phyloP scores from a whole-genome alignment of 2,888 invertebrate genomes.

The Hedychridium roseum region DNA sequence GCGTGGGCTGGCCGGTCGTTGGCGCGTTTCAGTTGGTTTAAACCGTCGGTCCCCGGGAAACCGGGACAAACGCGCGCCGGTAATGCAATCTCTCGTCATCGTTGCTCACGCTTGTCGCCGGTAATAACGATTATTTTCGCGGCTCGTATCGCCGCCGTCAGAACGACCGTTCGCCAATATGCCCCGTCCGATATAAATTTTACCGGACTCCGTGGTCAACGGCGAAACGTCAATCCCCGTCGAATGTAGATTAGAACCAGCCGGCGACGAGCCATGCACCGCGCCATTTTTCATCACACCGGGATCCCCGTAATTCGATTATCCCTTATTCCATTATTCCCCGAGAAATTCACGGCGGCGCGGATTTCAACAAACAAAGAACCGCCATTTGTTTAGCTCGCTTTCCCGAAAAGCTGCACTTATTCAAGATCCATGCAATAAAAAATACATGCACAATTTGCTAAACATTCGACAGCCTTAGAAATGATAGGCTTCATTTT shows the following conservation, averaged over 20 bases:
- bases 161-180: slow-evolving; percentile 9
- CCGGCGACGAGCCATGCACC: neutral
- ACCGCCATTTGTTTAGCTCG: no score
- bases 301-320: neutral
- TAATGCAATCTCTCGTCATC: slow-evolving; percentile 44
- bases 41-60: no score
- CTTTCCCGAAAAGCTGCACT: neutral
- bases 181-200: slow-evolving; percentile 31
- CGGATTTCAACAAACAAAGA: no score
- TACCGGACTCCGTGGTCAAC: slow-evolving; percentile 15
- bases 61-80: slow-evolving; percentile 13
- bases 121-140: slow-evolving; percentile 44
- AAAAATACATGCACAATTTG: no score
- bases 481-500: no score
- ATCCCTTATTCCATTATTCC: neutral
- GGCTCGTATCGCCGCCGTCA: slow-evolving; percentile 12
- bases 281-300: neutral
- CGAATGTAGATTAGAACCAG: neutral
- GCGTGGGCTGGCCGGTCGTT: no score
- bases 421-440: neutral
- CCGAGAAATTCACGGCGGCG: no score
- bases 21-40: no score
- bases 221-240: slow-evolving; percentile 24
- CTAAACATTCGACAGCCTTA: no score
- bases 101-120: slow-evolving; percentile 36